Evolutionary conservation across 2,113 vertebrate species (phyloP).

Genomic region (Odontophorus gujanensis): DNA sequence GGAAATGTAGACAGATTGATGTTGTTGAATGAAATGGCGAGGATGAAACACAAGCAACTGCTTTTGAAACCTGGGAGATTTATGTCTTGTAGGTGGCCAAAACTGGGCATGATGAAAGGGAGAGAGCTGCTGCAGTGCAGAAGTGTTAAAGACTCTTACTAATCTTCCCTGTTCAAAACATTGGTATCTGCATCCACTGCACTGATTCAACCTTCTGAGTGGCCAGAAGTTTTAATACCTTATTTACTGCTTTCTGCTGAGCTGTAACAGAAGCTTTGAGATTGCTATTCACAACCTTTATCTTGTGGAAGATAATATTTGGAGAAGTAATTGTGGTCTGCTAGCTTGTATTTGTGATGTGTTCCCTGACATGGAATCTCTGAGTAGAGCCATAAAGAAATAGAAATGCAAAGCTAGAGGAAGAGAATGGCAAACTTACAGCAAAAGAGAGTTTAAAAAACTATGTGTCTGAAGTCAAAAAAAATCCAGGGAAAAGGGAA

Average conservation of each 20-base stretch:
- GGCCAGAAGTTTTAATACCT: background rate
- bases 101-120: constrained; percentile 1
- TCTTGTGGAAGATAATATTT: background rate
- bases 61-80: background rate
- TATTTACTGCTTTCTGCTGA: background rate
- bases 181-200: background rate
- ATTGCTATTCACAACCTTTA: background rate
- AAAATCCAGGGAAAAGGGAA: background rate
- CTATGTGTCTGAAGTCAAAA: background rate
- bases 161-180: background rate
- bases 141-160: background rate
- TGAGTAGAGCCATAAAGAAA: background rate
- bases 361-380: background rate
- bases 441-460: background rate
- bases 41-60: background rate
- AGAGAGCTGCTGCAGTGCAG: background rate
- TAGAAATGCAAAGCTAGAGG: background rate
- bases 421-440: background rate
- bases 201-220: background rate
- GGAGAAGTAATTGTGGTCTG: background rate
- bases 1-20: background rate
- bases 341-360: background rate
- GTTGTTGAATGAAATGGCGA: background rate
- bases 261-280: background rate
- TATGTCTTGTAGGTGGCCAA: background rate